Evolutionary conservation across 2,888 invertebrate species (phyloP).

Genomic region (Sycophila texana): DNA sequence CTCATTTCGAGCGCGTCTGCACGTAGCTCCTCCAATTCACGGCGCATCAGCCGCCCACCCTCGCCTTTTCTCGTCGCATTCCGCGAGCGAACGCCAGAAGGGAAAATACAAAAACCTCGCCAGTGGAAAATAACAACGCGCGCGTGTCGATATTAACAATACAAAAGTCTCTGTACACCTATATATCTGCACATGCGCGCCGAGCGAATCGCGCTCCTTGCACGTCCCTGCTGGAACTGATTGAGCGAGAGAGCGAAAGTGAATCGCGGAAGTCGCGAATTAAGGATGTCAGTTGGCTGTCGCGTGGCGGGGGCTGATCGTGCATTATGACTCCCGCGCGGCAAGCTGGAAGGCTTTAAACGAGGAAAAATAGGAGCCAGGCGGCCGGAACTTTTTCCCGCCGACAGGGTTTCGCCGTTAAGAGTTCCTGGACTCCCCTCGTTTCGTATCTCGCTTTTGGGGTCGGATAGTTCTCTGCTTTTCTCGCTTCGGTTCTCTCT

Average conservation of each 20-base stretch:
- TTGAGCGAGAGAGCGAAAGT: constrained; percentile 33
- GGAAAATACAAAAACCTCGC: too few relatives aligned
- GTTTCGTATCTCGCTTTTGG: too few relatives aligned
- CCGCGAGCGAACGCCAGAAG: too few relatives aligned
- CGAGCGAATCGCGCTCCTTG: background rate
- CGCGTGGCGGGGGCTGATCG: background rate
- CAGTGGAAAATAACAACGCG: background rate
- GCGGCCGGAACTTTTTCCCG: constrained; percentile 5
- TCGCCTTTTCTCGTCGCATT: too few relatives aligned
- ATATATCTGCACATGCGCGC: background rate
- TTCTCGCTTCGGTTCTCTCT: constrained; percentile 4
- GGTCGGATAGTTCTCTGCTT: background rate
- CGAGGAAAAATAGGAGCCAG: constrained; percentile 29
- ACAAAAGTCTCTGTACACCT: background rate
- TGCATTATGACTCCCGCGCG: constrained; percentile 17
- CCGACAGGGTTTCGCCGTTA: constrained; percentile 42
- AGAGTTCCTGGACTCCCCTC: constrained; percentile 1
- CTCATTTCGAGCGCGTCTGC: too few relatives aligned
- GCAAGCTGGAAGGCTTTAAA: background rate
- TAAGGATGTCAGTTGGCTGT: constrained; percentile 6
- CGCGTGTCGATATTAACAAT: background rate
- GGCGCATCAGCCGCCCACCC: too few relatives aligned
- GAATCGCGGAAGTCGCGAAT: constrained; percentile 39
- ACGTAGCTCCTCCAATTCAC: too few relatives aligned
- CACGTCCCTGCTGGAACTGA: background rate